These are phyloP conservation scores for Vandiemenella viatica DNA, from an alignment of 2,888 invertebrate genomes.

Conservation along the genomic window DNA sequence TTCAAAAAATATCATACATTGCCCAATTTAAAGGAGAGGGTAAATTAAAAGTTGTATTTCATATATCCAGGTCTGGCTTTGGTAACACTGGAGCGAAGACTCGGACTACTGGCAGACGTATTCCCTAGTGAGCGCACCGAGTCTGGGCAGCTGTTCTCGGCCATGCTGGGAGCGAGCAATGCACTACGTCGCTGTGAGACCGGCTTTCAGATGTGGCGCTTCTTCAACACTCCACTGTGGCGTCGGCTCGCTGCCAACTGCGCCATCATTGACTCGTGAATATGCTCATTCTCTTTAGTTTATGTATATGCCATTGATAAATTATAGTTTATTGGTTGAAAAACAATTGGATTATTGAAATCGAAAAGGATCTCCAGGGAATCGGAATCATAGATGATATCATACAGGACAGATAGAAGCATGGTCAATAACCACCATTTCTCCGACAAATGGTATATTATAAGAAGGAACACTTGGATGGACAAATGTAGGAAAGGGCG, in stretches of 20 bases:
- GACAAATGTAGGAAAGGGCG: no score
- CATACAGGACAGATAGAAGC: no score
- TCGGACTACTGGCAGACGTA: conserved; percentile 45
- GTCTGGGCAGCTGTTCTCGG: conserved; percentile 40
- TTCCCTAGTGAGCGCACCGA: conserved; percentile 37
- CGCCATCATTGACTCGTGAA: conserved; percentile 42
- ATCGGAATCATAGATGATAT: no score
- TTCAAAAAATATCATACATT: no score
- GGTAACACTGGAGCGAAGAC: conserved; percentile 37
- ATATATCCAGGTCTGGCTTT: conserved; percentile 23
- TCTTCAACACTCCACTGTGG: conserved; percentile 44
- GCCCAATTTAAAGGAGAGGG: neutral
- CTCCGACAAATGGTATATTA: no score
- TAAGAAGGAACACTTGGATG: no score
- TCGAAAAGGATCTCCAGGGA: no score
- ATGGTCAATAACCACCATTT: no score
- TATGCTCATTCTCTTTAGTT: no score
- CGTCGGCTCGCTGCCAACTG: conserved; percentile 41
- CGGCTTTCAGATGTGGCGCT: conserved; percentile 48
- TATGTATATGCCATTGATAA: no score
- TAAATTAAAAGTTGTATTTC: neutral
- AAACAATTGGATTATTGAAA: no score
- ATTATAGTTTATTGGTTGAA: no score
- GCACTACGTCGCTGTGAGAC: conserved; percentile 46
- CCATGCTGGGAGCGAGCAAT: conserved; percentile 38